These are phyloP conservation scores for Helicoverpa zea DNA, from an alignment of 1,140 invertebrate species.

Conservation along the genomic window DNA sequence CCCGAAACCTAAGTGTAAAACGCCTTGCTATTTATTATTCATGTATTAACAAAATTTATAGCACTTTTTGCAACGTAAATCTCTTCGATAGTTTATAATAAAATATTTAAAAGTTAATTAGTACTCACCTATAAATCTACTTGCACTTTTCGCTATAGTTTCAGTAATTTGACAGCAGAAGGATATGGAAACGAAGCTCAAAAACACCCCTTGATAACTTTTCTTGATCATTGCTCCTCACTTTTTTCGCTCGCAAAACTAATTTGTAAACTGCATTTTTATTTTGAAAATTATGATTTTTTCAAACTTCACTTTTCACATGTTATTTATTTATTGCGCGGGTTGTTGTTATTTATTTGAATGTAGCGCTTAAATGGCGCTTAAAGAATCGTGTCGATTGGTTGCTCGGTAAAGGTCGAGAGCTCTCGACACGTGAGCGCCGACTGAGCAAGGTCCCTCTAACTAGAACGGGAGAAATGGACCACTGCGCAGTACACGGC, in stretches of 20 bases:
- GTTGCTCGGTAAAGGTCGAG: slow-evolving; percentile 68
- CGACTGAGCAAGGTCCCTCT: slow-evolving; percentile 70
- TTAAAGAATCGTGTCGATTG: slow-evolving; percentile 62
- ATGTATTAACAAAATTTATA: slow-evolving; percentile 41
- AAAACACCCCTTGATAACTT: slow-evolving; percentile 80
- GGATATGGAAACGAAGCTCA: slow-evolving; percentile 82
- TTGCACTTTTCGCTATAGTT: slow-evolving; percentile 84
- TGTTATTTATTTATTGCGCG: slow-evolving; percentile 52
- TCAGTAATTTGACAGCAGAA: slow-evolving; percentile 84
- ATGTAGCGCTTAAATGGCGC: slow-evolving; percentile 44
- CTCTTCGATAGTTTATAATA: slow-evolving; percentile 29
- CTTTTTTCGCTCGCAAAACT: slow-evolving; percentile 17
- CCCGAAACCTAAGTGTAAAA: slow-evolving; percentile 47
- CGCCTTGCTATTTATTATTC: slow-evolving; percentile 42
- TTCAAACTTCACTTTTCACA: slow-evolving; percentile 62
- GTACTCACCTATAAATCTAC: slow-evolving; percentile 81
- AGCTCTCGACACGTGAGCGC: slow-evolving; percentile 68
- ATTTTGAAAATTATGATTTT: slow-evolving; percentile 13
- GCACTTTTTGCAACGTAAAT: slow-evolving; percentile 10
- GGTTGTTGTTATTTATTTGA: slow-evolving; percentile 37
- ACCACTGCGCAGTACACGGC: slow-evolving; percentile 74
- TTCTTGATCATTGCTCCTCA: slow-evolving; percentile 77
- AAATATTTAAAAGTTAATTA: slow-evolving; percentile 20
- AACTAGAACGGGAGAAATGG: slow-evolving; percentile 63
- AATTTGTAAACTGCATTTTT: slow-evolving; percentile 46